phyloP scores from a whole-genome alignment of 2,888 invertebrate species.

The Nephrotoma guestfalica region DNA sequence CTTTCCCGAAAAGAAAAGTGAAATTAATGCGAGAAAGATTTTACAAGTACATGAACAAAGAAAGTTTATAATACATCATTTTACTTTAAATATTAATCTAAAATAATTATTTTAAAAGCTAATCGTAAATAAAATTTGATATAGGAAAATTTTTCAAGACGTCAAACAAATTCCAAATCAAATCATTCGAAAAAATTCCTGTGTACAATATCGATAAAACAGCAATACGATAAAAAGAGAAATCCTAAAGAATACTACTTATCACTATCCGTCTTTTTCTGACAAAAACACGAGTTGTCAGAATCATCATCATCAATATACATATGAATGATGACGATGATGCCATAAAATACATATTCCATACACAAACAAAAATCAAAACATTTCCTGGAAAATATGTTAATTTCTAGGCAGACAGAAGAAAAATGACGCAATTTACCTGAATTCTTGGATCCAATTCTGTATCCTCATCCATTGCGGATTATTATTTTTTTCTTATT shows the following conservation, averaged over 20 bases:
- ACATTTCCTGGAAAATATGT: background rate
- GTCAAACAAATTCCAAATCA: background rate
- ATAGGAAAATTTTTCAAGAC: too few relatives aligned
- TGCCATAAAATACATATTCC: background rate
- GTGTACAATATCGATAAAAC: background rate
- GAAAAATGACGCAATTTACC: conserved; percentile 20
- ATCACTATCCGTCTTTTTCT: background rate
- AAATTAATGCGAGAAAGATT: background rate
- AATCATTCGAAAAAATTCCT: background rate
- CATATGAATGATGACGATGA: background rate
- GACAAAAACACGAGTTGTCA: background rate
- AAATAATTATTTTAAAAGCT: too few relatives aligned
- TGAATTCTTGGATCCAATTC: conserved; percentile 37
- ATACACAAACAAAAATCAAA: background rate
- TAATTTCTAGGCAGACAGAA: background rate
- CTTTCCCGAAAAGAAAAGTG: background rate
- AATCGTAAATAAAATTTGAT: too few relatives aligned
- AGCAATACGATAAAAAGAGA: background rate
- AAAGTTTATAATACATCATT: background rate
- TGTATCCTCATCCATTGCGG: conserved; percentile 10
- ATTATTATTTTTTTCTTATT: background rate
- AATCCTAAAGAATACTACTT: background rate
- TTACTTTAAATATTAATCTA: too few relatives aligned
- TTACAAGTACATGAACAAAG: background rate
- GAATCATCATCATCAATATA: background rate